Base-by-base conservation (phyloP, 2,888 invertebrate species). In the Glyphotaelius pellucidus region DNA sequence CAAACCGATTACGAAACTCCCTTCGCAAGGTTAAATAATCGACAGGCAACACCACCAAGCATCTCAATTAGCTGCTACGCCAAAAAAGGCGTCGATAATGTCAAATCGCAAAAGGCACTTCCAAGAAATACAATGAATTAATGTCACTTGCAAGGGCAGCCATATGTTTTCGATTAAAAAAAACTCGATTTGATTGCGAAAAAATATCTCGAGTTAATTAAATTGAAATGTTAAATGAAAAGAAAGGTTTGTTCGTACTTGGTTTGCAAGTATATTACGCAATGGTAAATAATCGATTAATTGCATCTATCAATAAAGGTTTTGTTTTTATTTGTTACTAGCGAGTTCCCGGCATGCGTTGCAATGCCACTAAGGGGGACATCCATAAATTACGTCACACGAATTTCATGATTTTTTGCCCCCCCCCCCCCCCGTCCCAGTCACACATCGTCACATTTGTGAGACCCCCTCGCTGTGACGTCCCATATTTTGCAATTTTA, bases 1-100 rank as follows among this genome's bases (percentile, higher is more conserved):
- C 81, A 81, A 81, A 81, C 30, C 9, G 31, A 81, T 81, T 81
- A 32, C 81, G 81, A 81, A 81, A 81, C 81, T 32, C 81, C 81
- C 81, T 81, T 31, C 19, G 30, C 30, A 32, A 32, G 81, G 81
- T 31, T 31, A 3, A 67, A 81, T 31, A 81, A 81, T 31, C 32
- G 31, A 32, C 25, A 81, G 81, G 32, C 81, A 32, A 31, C 67
- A 32, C 81, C 67, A 19, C 31, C 31, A 30, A 15, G 31, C 81
- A 81, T 81, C 81, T 81, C 81, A 81, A 81, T 81, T 81, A 81
- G 81, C 67, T 67, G n/a, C 9, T 25, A 19, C 9, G n/a, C 67
- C 67, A 67, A 67, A 67, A 7, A 67, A 3, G 67, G 67, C 67
- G 67, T 67, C 67, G 67, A n/a, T n/a, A 67, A 67, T 67, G 67